Base-by-base conservation (phyloP, 1,140 invertebrate genomes). In the Zaprionus vittiger region DNA sequence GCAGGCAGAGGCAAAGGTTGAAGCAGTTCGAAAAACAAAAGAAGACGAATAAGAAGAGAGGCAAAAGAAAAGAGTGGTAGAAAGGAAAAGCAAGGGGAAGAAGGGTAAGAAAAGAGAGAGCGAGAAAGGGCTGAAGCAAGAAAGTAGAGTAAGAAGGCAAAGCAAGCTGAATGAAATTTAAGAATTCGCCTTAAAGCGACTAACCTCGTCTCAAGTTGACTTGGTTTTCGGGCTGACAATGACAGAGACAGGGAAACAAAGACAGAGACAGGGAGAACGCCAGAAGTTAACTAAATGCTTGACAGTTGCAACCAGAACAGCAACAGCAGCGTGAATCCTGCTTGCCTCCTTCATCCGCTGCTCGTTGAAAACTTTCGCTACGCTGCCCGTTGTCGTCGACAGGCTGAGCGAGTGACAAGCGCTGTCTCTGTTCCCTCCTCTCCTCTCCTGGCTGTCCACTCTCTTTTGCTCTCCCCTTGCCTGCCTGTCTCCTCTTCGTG, bases 201-300 rank as follows among this genome's bases (percentile, higher is more conserved):
- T 17, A 47, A 52, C 20, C 20, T 20, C 47, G 20, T 47, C 41
- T 17, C 47, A 52, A 52, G 47, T 52, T 24, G 47, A 52, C 47
- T 52, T 24, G 47, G 20, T 52, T 52, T 24, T 52, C 12, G 47
- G 47, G 11, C 47, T 81, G 81, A 74, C 76, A 73, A 66, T 83
- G 84, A 79, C 84, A 81, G 79, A 67, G 61, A 79, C 84, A 7
- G 28, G 72, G 75, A 66, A 56, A 80, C 77, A 80, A 63, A 11
- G 84, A 79, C 74, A 81, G 79, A 70, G 61, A 89, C 77, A 86
- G 69, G 37, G 37, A 15, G 37, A 38, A 47, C 63, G 79, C 73
- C 83, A 87, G 83, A 81, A 89, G 84, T 89, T 81, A 89, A 90
- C 85, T 89, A 90, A 89, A 81, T 79, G 84, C 85, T 84, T 79